Conservation (phyloP, 2,113 vertebrate genomes). For the Otocyon megalotis region DNA sequence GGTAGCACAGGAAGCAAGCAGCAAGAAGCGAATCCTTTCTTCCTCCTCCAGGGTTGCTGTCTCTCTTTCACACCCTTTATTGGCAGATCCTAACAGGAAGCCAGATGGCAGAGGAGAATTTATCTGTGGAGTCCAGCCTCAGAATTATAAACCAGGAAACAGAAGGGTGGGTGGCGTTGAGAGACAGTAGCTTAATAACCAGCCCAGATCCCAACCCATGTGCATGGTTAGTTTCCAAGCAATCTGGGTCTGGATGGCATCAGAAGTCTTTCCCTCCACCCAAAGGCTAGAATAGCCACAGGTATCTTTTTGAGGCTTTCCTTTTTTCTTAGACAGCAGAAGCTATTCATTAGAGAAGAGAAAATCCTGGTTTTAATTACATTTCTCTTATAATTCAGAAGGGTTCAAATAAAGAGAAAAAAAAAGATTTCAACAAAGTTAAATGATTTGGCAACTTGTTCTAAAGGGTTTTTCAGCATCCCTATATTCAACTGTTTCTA, state of each 20-base stretch:
- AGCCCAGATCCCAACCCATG: neutral
- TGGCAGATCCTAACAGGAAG: conserved; percentile 40
- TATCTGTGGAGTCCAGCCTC: neutral
- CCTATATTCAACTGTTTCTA: neutral
- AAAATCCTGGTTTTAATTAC: conserved; percentile 62
- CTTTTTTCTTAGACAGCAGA: conserved; percentile 1
- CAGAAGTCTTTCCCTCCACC: neutral
- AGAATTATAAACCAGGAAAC: neutral
- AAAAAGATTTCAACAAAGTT: conserved; percentile 53
- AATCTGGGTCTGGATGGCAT: neutral
- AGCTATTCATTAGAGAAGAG: conserved; percentile 41
- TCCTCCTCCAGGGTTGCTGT: neutral
- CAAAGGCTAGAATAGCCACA: neutral
- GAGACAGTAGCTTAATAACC: conserved; percentile 1
- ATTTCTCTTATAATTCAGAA: conserved; percentile 51
- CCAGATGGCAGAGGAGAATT: conserved; percentile 45
- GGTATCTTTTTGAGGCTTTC: neutral
- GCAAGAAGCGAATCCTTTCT: neutral
- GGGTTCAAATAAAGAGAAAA: conserved; percentile 53
- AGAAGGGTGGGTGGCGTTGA: neutral
- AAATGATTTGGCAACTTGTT: conserved; percentile 51
- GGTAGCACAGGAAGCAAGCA: neutral
- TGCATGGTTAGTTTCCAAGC: neutral
- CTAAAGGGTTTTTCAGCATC: conserved; percentile 29
- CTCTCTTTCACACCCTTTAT: neutral